Base-by-base conservation (phyloP, 2,113 vertebrate genomes). In the Camelus bactrianus region DNA sequence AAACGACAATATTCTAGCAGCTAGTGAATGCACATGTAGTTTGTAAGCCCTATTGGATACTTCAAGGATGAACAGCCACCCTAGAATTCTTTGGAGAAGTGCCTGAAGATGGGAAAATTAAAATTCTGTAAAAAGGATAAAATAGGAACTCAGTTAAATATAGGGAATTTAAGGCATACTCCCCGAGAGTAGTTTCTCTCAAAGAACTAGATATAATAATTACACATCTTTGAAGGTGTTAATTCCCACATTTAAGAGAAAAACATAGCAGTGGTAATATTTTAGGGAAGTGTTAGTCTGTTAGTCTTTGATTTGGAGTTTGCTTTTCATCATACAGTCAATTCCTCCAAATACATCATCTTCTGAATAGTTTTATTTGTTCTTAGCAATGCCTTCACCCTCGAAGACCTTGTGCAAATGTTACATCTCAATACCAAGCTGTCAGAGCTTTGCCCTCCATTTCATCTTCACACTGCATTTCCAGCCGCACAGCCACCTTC, bases 131-230 rank as follows among this genome's bases (percentile, higher is more conserved):
- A n/a, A 72, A 1, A 16, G 12, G 35, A 52, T n/a, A 58, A 84
- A 95, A 69, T 17, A 93, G 70, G 32, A 93, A 84, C 14, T 70
- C 35, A 24, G 16, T 15, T 67, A 92, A 95, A 96, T 12, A 64
- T 1, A n/a, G 20, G 15, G 17, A 89, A 62, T 86, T 95, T 92
- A 87, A 81, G 46, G 56, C 87, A 38, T 17, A 46, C 56, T 76
- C 28, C n/a, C n/a, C 32, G 10, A n/a, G 56, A 79, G 6, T 6
- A 79, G 52, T 1, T 52, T 70, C 48, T 89, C 48, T 81, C 13
- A 80, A 89, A 95, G 46, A 88, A 58, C 3, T 10, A 30, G 10
- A 1, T 35, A 35, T 69, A 50, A 16, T 67, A 56, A 35, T 60
- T 73, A 70, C 1, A 22, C 1, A 64, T 82, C 75, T 92, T 15